Base-by-base conservation (phyloP, 2,797 vertebrate genomes). In the Pangasius larnaudii region DNA sequence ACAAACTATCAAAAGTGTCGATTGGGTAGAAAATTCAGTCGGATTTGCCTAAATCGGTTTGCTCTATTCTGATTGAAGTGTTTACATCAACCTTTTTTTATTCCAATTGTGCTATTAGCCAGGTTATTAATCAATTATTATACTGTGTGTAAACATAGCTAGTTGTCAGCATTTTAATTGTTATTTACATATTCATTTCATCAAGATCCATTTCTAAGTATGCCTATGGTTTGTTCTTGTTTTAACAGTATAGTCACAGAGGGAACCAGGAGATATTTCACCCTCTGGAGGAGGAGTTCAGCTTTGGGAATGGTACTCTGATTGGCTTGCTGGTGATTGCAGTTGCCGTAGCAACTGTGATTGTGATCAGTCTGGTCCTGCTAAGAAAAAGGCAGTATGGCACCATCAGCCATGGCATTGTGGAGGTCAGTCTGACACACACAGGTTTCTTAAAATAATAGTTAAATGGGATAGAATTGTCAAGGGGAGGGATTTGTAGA, bases 321-420 rank as follows among this genome's bases (percentile, higher is more conserved):
- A 98, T 99, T 75, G 98, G 98, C 84, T 92, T 99, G 93, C 92
- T 99, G 95, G 98, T 99, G 92, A 98, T 99, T 13, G 97, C 98
- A 0, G 97, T 99, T 91, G 98, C 98, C 93, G 96, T 99, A 93
- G 98, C 98, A 86, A 98, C 98, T 0, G 97, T 99, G 88, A 98
- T 99, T 85, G 98, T 99, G 91, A 98, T 99, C 95, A 99, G 98
- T 92, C 95, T 99, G 94, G 97, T 99, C 95, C 96, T 99, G 93
- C 94, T 99, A 96, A 97, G 98, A 95, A 99, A 98, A 96, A 96
- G 98, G 92, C 98, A 98, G 89, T 99, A 99, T 0, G 98, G 98
- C 83, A 98, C 98, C 92, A 99, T 99, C 96, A 99, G 98, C 93
- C 99, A 99, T 0, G 99, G 98, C 77, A 98, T 99, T 58, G 98